A percentile compares a stretch with the other conserved stretches of the same genome.
Conservation (phyloP, 2,888 invertebrate genomes). For the Acanthosepion lycidas region DNA sequence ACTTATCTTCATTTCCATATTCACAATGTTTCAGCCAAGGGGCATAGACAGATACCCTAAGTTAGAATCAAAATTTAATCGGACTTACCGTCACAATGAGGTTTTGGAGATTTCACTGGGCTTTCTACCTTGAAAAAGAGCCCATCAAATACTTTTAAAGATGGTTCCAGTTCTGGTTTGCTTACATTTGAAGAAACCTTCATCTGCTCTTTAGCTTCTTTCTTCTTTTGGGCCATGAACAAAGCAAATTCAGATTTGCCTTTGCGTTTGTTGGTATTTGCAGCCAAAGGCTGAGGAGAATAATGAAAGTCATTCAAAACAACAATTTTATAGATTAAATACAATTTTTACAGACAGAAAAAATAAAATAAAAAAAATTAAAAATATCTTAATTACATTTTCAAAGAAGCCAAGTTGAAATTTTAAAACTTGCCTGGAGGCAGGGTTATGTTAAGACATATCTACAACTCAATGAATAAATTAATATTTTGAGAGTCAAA, state of each 20-base stretch:
- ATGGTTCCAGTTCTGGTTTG: conserved; percentile 48
- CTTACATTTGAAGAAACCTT: conserved; percentile 38
- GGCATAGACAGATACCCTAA: too few species aligned
- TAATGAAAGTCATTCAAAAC: too few species aligned
- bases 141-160: conserved; percentile 66
- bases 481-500: too few species aligned
- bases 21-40: too few species aligned
- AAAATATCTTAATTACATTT: neutral
- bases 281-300: conserved; percentile 56
- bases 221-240: conserved; percentile 67
- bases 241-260: conserved; percentile 70
- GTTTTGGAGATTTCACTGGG: conserved; percentile 61
- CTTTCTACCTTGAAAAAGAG: conserved; percentile 70
- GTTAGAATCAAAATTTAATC: neutral
- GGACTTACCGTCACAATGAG: conserved; percentile 64
- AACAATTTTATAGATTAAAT: too few species aligned
- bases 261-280: conserved; percentile 55
- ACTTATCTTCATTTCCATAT: too few species aligned
- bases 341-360: too few species aligned
- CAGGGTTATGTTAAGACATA: too few species aligned
- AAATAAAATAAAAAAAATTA: conserved; percentile 44
- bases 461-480: too few species aligned
- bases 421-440: too few species aligned
- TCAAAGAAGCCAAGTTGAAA: too few species aligned
- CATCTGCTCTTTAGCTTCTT: conserved; percentile 54